Base-by-base conservation (phyloP, 2,888 invertebrate genomes). In the Caenorhabditis doughertyi region DNA sequence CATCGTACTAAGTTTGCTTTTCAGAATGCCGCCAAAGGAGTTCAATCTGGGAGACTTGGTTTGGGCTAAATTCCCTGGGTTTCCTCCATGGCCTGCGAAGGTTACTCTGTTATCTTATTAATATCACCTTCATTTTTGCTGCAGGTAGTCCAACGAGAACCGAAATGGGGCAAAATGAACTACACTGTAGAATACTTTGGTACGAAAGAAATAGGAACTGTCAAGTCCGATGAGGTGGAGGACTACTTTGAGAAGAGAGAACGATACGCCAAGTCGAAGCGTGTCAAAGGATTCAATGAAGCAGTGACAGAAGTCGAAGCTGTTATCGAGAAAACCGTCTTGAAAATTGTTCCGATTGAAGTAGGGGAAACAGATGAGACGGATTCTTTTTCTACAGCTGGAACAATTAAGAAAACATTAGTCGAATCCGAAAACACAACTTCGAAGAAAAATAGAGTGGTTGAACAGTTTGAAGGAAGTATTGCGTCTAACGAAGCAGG, bases 1-100 rank as follows among this genome's bases (percentile, higher is more conserved):
- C n/a, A n/a, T n/a, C n/a, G n/a, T 9, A 35, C 5, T 7, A 35
- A 35, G 35, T 3, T 13, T 42, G 3, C 13, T 13, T 60, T 64
- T 39, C 62, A 72, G 72, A 25, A 73, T 73, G 73, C 29, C 73
- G 23, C 9, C 39, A 32, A 73, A 73, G 55, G 55, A 35, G 5
- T 77, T 77, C 68, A 44, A 62, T 39, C 42, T 51, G 7, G 86
- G 84, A 21, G 88, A 87, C 18, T 92, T 97, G 71, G 95, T 98
- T 0, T 98, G 97, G 97, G 97, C 97, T 0, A 97, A 97, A 92
- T 93, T 98, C 3, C 97, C 97, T 93, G 97, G 96, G 16, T 98
- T 97, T 91, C 98, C 98, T 0, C 97, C 95, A 18, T 64, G 64
- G 64, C 64, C 64, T 3, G 47, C 64, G 13, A 32, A 49, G 32